A percentile compares a stretch with the other conserved stretches of the same genome.
Evolutionary conservation across 2,113 vertebrate genomes (phyloP).

Genomic region (Strigops habroptila): DNA sequence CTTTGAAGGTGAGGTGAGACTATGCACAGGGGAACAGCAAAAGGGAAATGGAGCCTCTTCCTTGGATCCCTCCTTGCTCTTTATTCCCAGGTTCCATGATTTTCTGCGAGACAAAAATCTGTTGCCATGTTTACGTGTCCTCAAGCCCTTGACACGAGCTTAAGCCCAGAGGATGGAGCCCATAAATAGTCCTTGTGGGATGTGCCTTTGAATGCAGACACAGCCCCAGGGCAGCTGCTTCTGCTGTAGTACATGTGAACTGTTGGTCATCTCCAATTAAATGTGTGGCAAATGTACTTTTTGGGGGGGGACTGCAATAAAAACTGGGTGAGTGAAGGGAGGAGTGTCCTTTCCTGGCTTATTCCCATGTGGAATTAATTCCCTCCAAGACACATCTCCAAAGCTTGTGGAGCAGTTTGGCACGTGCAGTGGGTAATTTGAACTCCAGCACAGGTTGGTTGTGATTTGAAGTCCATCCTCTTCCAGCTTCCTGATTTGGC

Average conservation of each 20-base stretch:
- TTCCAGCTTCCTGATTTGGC: background rate
- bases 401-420: background rate
- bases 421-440: background rate
- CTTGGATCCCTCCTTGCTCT: background rate
- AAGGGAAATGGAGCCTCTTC: background rate
- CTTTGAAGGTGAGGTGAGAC: background rate
- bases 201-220: background rate
- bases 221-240: slow-evolving; percentile 1
- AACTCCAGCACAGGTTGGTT: background rate
- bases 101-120: background rate
- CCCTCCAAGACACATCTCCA: background rate
- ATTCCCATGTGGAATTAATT: background rate
- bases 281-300: background rate
- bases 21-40: background rate
- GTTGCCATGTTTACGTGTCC: background rate
- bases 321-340: background rate
- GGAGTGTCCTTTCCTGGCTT: background rate
- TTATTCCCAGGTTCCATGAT: background rate
- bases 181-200: background rate
- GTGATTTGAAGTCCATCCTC: background rate
- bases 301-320: background rate
- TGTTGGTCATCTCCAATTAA: background rate
- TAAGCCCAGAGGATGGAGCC: background rate
- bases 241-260: background rate
- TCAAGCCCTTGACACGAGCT: background rate